phyloP scores from a whole-genome alignment of 2,888 invertebrate species.

The Drosophila melanocephala region DNA sequence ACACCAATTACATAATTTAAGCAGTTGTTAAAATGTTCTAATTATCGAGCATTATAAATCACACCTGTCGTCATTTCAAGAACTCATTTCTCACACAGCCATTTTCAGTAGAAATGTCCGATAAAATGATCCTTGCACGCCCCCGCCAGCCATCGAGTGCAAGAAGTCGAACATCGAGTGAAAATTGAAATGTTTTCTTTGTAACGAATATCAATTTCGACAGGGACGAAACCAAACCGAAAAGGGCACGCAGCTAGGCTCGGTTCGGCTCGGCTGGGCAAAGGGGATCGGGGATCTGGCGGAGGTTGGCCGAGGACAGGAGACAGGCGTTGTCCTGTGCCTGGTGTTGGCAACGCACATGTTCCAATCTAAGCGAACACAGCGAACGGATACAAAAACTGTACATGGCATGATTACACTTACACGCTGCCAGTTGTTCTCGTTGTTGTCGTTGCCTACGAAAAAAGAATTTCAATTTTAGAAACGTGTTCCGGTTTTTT shows the following conservation, averaged over 20 bases:
- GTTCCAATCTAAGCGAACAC: conserved; percentile 74
- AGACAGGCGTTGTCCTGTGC: conserved; percentile 53
- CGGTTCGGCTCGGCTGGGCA: background rate
- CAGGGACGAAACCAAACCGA: conserved; percentile 41
- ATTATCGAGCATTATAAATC: conserved; percentile 22
- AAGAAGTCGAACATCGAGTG: conserved; percentile 61
- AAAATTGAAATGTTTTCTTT: conserved; percentile 78
- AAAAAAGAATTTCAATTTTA: conserved; percentile 77
- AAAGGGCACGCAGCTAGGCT: conserved; percentile 54
- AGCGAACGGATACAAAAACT: conserved; percentile 67
- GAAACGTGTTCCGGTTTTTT: conserved; percentile 69
- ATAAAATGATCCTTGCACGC: conserved; percentile 43
- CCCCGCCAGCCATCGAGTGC: conserved; percentile 33
- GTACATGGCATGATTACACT: conserved; percentile 77
- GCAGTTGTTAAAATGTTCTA: conserved; percentile 3
- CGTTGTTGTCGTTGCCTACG: conserved; percentile 19
- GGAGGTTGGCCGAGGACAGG: conserved; percentile 33
- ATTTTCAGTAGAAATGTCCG: conserved; percentile 38
- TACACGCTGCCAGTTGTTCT: conserved; percentile 42
- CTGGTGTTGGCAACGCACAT: conserved; percentile 77
- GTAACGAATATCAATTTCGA: conserved; percentile 75
- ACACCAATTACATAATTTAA: background rate
- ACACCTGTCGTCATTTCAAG: conserved; percentile 61
- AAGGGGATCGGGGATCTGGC: conserved; percentile 20
- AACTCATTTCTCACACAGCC: conserved; percentile 31